phyloP scores from a whole-genome alignment of 1,140 invertebrate species.

The Drosophila pallidifrons region DNA sequence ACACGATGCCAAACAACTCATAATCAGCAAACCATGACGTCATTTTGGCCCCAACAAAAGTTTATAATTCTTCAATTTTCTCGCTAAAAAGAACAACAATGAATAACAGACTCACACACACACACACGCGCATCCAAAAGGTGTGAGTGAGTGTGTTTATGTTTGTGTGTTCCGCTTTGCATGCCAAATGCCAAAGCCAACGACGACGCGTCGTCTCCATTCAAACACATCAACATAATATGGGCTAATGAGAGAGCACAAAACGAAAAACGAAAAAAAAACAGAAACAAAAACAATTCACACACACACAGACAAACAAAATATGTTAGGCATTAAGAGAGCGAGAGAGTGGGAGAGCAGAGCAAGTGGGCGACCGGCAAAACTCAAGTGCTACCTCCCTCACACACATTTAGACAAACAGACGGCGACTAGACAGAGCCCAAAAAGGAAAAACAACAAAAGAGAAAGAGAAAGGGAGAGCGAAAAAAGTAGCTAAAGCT shows the following conservation, averaged over 20 bases:
- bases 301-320: conserved; percentile 14
- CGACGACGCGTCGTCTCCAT: conserved; percentile 46
- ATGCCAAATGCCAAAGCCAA: conserved; percentile 28
- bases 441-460: conserved; percentile 30
- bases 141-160: neutral
- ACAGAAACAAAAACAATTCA: neutral
- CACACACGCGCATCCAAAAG: neutral
- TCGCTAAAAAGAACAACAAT: conserved; percentile 47
- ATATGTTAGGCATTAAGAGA: neutral
- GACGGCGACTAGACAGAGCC: conserved; percentile 57
- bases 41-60: conserved; percentile 67
- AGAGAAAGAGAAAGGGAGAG: neutral
- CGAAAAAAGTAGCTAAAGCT: conserved; percentile 21
- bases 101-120: conserved; percentile 28
- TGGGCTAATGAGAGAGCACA: conserved; percentile 59
- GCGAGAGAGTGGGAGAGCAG: conserved; percentile 10
- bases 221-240: conserved; percentile 69
- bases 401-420: conserved; percentile 44
- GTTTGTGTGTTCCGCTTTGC: conserved; percentile 27
- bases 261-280: conserved; percentile 1
- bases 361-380: conserved; percentile 55
- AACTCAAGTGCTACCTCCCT: conserved; percentile 58
- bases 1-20: conserved; percentile 12
- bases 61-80: conserved; percentile 58
- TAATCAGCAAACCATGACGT: conserved; percentile 59